Base-by-base conservation (phyloP, 2,888 invertebrate genomes). In the Folsomia candida region DNA sequence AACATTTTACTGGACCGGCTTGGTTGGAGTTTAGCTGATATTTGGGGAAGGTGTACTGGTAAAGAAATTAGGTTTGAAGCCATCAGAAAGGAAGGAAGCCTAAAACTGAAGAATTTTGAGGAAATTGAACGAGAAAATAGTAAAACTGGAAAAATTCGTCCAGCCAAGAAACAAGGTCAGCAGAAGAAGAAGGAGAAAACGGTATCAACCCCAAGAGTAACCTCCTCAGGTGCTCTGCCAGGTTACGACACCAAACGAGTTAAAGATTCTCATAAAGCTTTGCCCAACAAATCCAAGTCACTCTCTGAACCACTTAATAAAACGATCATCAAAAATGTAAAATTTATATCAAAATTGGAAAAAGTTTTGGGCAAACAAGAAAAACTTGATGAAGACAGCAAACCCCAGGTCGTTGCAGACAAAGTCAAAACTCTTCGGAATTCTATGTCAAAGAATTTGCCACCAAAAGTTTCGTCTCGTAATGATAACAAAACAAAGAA, bases 11-110 rank as follows among this genome's bases (percentile, higher is more conserved):
- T 77, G 28, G 78, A 78, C 54, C 75, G 75, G 60, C 54, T 78
- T 11, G 76, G 78, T 4, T 78, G 78, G 78, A 70, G 72, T 0
- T 74, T 75, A 1, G 72, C 67, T 29, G 71, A 69, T 69, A 75
- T 70, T 26, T 78, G 66, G 71, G 69, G 67, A 70, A 74, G 58
- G 67, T 75, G 54, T 68, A 75, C 62, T 26, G 75, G 74, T 6
- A 58, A 71, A 24, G 59, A 29, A 2, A 66, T 67, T 22, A 69
- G 67, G 6, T 71, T 74, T 51, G 71, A 74, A 22, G 22, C 6
- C 2, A 22, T 64, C 37, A 37, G 37, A 14, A 37, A 37, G 14
- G 37, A 37, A 14, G 37, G 37, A 9, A 9, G 37, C 37, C 14
- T 37, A 37, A 37, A 37, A 37, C 14, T 37, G 14, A 37, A 37